Conservation (phyloP, 2,888 invertebrate genomes). For the Fragum sueziense region DNA sequence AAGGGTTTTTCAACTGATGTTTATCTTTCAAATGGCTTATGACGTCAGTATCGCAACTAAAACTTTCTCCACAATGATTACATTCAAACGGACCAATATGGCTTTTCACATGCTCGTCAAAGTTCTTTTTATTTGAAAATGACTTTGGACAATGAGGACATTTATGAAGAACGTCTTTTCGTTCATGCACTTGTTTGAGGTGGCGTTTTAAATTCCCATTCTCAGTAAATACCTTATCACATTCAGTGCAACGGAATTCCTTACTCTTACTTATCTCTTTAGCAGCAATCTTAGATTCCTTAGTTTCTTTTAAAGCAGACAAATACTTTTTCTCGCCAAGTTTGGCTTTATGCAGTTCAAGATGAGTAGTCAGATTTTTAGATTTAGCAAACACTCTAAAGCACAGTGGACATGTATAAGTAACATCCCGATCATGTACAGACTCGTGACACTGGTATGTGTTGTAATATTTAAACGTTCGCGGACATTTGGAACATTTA, state of each 20-base stretch:
- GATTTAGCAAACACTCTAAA: conserved; percentile 45
- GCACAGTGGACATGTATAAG: conserved; percentile 43
- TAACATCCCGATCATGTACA: conserved; percentile 39
- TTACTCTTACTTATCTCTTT: background rate
- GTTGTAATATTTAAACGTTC: conserved; percentile 50
- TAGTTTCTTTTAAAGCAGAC: background rate
- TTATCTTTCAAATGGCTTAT: conserved; percentile 25
- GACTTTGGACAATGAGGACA: conserved; percentile 45
- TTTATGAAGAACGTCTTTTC: background rate
- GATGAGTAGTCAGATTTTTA: conserved; percentile 40
- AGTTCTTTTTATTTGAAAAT: conserved; percentile 11
- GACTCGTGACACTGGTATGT: conserved; percentile 44
- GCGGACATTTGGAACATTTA: conserved; percentile 51
- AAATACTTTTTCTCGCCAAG: background rate
- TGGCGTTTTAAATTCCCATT: conserved; percentile 17
- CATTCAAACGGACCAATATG: conserved; percentile 47
- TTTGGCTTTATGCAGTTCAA: conserved; percentile 49
- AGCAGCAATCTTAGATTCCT: background rate
- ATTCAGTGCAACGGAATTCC: conserved; percentile 27
- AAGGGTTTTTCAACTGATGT: conserved; percentile 22
- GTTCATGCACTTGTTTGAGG: conserved; percentile 11
- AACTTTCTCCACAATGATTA: conserved; percentile 18
- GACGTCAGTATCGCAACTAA: conserved; percentile 16
- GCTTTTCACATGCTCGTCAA: conserved; percentile 28
- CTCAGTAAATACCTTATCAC: conserved; percentile 30